Base-by-base conservation (phyloP, 2,797 vertebrate species). In the Aphelocoma californica region DNA sequence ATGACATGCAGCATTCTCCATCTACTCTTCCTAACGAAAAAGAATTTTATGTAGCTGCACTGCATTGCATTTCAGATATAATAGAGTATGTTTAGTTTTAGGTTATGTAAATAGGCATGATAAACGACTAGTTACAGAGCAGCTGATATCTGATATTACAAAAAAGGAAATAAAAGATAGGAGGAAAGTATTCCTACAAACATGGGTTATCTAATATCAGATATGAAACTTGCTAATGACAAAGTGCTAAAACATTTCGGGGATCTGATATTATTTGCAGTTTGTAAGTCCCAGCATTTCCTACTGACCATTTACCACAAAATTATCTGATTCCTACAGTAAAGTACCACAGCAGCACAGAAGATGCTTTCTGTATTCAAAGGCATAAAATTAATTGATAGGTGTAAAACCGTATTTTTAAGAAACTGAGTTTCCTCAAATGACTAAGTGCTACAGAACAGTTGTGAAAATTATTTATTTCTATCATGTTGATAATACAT, bases 391-490 rank as follows among this genome's bases (percentile, higher is more conserved):
- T 82, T 73, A 92, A 91, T 73, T 94, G 80, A 71, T 53, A 64
- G 21, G 20, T 72, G 29, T 61, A 92, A 87, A 90, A 67, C 48
- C 47, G 18, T 83, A 53, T 79, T 94, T 95, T 92, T 62, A 79
- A 61, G 56, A 86, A 92, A 86, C 42, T 24, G 1, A 75, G 8
- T 80, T 90, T 85, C 28, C 21, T 28, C 25, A 90, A 74, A 70
- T 51, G 29, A 62, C 32, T 80, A 71, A 62, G 25, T 47, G 40
- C 21, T 78, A 32, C 47, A 69, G 47, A 77, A 77, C 28, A n/a
- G 32, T 67, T 86, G 57, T 81, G 80, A 94, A 36, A 12, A 93
- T 62, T 36, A 91, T 91, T 94, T 96, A 75, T 96, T 96, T 94
- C 57, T 34, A 34, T 77, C 51, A 57, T 65, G 48, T 34, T 87